Base-by-base conservation (phyloP, 2,888 invertebrate genomes). In the Oxystoma pomonae region DNA sequence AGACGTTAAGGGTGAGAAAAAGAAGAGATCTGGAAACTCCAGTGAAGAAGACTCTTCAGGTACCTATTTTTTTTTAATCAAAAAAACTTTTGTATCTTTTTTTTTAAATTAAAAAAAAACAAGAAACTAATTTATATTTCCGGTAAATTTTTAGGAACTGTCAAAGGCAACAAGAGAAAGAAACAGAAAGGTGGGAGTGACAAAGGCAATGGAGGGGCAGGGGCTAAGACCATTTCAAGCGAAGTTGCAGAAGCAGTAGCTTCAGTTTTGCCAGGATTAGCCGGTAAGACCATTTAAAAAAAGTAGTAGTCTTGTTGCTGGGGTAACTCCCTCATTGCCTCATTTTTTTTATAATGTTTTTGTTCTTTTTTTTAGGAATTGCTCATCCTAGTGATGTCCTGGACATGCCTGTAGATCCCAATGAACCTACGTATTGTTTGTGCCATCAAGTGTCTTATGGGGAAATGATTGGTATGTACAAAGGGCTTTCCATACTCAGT, bases 401-500 rank as follows among this genome's bases (percentile, higher is more conserved):
- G 50, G 93, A 93, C 71, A 93, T 93, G 93, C 93, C 93, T 0
- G 93, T 93, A 0, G 93, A 99, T 84, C 98, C 98, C 0, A 98
- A 98, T 77, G 98, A 99, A 78, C 98, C 98, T 0, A 98, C 97
- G 0, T 99, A 99, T 78, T 99, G 98, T 79, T 83, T 97, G 51
- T 99, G 98, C 76, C 96, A 98, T 80, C 98, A 98, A 86, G 92
- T 93, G 58, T 96, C 96, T 1, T 96, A 95, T 74, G 96, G 96
- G 62, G 94, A 96, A 83, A 97, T 97, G 96, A 95, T 97, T 76
- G 94, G 93, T 35, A 35, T 7, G 35, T 35, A n/a, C n/a, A n/a
- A n/a, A n/a, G n/a, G n/a, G n/a, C n/a, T n/a, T n/a, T n/a, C n/a
- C n/a, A n/a, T n/a, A n/a, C n/a, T n/a, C n/a, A n/a, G n/a, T n/a